A percentile compares a stretch with the other conserved stretches of the same genome.
Conservation (phyloP, 2,113 vertebrate species). For the Herpetotheres cachinnans region DNA sequence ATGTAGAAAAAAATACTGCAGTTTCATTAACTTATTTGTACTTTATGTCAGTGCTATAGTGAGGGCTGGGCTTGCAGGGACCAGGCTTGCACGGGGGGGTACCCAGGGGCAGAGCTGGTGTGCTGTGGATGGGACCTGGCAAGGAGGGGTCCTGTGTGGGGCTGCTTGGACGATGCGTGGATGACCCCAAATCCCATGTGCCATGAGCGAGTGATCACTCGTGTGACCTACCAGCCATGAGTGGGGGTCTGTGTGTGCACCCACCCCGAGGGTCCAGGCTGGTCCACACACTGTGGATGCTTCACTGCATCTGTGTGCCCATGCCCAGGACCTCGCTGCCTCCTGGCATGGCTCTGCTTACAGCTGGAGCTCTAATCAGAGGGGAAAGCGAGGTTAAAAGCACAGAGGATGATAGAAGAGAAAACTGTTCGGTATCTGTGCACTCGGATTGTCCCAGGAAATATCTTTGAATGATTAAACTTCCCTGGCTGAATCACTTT, state of each 20-base stretch:
- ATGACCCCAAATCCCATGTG: not conserved
- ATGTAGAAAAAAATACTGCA: conserved; percentile 50
- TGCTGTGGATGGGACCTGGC: not conserved
- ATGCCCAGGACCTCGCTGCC: accelerated
- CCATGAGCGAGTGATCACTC: accelerated
- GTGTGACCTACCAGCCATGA: accelerated
- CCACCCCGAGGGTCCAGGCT: accelerated
- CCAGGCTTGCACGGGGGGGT: not conserved
- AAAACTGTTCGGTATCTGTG: conserved; percentile 20
- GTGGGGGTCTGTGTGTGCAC: accelerated
- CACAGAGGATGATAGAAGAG: conserved; percentile 36
- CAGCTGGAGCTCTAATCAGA: conserved; percentile 41
- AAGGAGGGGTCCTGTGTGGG: not conserved
- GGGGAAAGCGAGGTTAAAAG: conserved; percentile 42
- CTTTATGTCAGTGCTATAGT: conserved; percentile 35
- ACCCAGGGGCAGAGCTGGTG: not conserved
- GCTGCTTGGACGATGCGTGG: accelerated
- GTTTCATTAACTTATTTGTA: conserved; percentile 76
- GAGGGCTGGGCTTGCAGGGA: not conserved
- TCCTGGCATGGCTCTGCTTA: not conserved
- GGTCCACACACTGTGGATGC: not conserved
- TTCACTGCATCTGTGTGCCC: not conserved
- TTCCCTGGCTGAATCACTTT: not conserved
- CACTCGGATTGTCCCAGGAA: conserved; percentile 50
- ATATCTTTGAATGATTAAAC: conserved; percentile 35